Evolutionary conservation across 2,113 vertebrate genomes (phyloP), one percentile per base, ranked within the genome.

Genomic region (Girardinichthys multiradiatus): DNA sequence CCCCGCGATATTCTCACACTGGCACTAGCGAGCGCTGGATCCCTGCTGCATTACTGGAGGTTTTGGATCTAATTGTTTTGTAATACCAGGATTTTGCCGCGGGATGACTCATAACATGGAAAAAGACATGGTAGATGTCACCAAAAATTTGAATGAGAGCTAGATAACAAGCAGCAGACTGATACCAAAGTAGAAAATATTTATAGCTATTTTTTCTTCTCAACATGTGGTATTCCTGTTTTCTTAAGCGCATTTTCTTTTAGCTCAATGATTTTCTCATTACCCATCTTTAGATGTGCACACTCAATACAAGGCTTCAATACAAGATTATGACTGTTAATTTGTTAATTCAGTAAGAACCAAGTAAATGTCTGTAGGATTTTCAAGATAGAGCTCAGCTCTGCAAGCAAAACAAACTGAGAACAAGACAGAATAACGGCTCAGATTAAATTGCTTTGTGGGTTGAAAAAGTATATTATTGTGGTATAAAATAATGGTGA

Each of bases 31-130:
- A 86, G 78, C 35, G 29, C 75, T 62, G 76, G 80, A 90, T 91
- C 84, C 83, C 81, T 75, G 85, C 86, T 90, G 88, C 85, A 88
- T 88, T 88, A 89, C 71, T 60, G 65, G 72, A 76, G 80, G 65
- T 85, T 86, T 92, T 81, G 88, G 74, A 91, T 91, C 85, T 89
- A 91, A 91, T 92, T 91, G 86, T 93, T 91, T 86, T 79, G 77
- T 86, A 93, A 93, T 89, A 79, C 83, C 70, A 86, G 87, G 86
- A 79, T 89, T 89, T 89, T 83, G 61, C n/a, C 84, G 72, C 26
- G 30, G 66, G 77, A 90, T 93, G 93, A 94, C 76, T 93, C 91
- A 93, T 89, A 85, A 77, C 72, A 82, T 26, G 8, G 64, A 70
- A 72, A 48, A 68, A 75, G 67, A 81, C 78, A 71, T 58, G 78